Percentiles rank a stretch among this genome's conserved stretches.
These are phyloP conservation scores for Andricus curvator DNA, from an alignment of 2,888 invertebrate species.

Conservation along the genomic window DNA sequence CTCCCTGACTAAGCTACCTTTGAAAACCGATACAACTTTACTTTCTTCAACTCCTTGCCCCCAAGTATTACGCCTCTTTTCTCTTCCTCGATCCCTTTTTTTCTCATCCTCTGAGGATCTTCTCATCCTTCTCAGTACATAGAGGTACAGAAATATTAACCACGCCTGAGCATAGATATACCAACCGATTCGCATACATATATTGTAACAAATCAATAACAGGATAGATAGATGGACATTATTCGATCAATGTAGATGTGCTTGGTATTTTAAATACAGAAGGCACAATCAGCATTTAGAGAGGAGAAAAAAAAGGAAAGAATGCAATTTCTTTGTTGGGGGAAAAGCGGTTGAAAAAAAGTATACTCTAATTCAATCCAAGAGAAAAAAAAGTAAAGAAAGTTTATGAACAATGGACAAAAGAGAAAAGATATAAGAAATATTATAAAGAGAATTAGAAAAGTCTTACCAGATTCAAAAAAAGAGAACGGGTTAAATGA, in stretches of 20 bases:
- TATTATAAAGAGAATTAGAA: no score
- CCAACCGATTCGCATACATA: not conserved
- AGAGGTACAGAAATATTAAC: not conserved
- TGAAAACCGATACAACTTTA: not conserved
- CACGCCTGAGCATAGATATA: not conserved
- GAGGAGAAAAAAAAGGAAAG: no score
- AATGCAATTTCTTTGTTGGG: no score
- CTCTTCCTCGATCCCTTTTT: not conserved
- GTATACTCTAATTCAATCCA: no score
- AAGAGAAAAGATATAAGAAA: no score
- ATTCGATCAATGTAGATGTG: not conserved
- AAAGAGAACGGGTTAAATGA: no score
- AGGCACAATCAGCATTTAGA: no score
- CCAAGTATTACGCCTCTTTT: not conserved
- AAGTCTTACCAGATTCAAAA: no score
- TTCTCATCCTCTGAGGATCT: not conserved
- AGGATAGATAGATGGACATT: not conserved
- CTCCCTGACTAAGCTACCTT: conserved; percentile 45
- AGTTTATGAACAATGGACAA: no score
- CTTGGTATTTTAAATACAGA: no score
- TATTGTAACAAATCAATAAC: not conserved
- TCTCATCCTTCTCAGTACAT: not conserved
- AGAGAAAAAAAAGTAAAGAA: no score
- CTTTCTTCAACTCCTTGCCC: not conserved
- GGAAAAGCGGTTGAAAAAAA: no score